Percentiles rank a stretch among this genome's conserved stretches.
phyloP scores from a whole-genome alignment of 2,113 vertebrate genomes.

The Menidia beryllina region DNA sequence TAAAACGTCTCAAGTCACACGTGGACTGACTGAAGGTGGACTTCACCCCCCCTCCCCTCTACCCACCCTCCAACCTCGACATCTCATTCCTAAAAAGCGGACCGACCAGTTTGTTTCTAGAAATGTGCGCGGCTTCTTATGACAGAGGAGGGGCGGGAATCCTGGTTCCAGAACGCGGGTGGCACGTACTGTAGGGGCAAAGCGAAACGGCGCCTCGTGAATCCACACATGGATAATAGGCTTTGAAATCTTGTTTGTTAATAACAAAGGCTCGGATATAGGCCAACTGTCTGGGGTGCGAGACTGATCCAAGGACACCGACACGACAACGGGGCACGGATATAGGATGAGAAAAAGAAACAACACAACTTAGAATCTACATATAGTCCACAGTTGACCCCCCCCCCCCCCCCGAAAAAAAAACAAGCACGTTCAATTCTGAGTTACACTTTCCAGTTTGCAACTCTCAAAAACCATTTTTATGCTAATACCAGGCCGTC shows the following conservation, averaged over 20 bases:
- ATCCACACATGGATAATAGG: constrained; percentile 58
- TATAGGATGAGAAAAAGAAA: constrained; percentile 20
- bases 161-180: constrained; percentile 39
- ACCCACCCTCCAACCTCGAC: background rate
- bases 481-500: too few species aligned
- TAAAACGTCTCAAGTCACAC: background rate
- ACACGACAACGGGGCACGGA: background rate
- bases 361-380: background rate
- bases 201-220: constrained; percentile 37
- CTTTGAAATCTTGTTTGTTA: constrained; percentile 69
- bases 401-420: too few species aligned
- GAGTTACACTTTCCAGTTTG: background rate
- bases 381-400: too few species aligned
- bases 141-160: background rate
- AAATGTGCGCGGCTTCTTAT: background rate
- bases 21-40: background rate
- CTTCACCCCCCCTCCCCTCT: constrained; percentile 10
- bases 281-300: constrained; percentile 57
- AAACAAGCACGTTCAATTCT: too few species aligned
- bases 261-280: constrained; percentile 56
- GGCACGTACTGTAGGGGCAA: constrained; percentile 21
- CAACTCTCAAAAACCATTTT: too few species aligned
- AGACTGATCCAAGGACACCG: constrained; percentile 57
- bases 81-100: constrained; percentile 47
- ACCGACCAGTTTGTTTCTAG: constrained; percentile 8